Evolutionary conservation across 1,140 invertebrate genomes (phyloP), one percentile per base, ranked within the genome.

Genomic region (Drosophila lini): DNA sequence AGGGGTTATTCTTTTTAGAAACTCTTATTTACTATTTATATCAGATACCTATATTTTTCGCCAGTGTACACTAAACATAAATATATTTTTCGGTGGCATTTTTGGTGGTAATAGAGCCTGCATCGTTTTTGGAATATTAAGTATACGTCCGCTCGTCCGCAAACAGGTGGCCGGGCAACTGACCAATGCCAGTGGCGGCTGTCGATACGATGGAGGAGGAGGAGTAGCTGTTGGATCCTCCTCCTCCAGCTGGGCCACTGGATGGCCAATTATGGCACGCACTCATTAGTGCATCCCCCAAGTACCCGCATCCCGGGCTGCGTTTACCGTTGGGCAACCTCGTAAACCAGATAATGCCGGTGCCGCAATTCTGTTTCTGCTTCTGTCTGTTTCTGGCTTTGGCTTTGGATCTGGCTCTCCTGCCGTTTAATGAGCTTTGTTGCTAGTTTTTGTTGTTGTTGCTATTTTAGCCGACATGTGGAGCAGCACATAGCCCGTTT

Each of bases 261-360:
- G 19, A 36, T 15, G 19, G 42, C 58, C 68, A 81, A 78, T 84
- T 85, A 74, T 78, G 78, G 74, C 81, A 81, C 64, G 78, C 81
- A 84, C 74, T 81, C 74, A 81, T 84, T 74, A 78, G 74, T 85
- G 63, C 45, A 34, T 22, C 48, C 42, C 42, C 44, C 31, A 8
- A 11, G 34, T 38, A 0, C 52, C 45, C 38, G n/a, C 74, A 34
- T 67, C 25, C 41, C 57, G 9, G 15, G 58, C 48, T 45, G 22
- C 65, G 32, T 85, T 86, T 86, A 85, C 82, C 82, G 82, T 85
- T 85, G 65, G 32, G 42, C 75, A 86, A 85, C 78, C 82, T 85
- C 79, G 78, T 81, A 86, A 81, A 82, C 79, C 75, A 86, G 82
- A 79, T 85, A 79, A 75, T 79, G 48, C 70, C 57, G 52, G 44